Conservation (phyloP, 2,888 invertebrate genomes). For the Aphodius sticticus region DNA sequence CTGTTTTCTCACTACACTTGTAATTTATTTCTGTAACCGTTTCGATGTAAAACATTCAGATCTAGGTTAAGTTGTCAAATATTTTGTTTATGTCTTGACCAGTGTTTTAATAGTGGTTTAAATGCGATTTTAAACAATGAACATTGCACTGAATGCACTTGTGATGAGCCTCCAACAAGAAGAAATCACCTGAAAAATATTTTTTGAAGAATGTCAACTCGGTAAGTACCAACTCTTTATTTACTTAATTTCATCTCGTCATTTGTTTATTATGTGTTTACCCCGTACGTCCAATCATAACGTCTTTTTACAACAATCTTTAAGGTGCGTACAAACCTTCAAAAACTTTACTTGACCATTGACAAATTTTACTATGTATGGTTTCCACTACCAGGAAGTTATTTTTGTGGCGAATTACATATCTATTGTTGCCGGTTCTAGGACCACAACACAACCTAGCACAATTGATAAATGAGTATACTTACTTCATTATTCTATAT, state of each 20-base stretch:
- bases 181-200: background rate
- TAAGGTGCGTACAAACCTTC: too few relatives aligned
- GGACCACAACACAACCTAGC: background rate
- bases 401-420: background rate
- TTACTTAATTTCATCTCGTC: background rate
- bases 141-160: conserved; percentile 1
- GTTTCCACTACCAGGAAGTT: background rate
- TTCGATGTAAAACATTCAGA: conserved; percentile 21
- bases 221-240: conserved; percentile 27
- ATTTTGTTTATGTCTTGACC: conserved; percentile 34
- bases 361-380: too few relatives aligned
- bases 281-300: too few relatives aligned
- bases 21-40: conserved; percentile 24
- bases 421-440: background rate
- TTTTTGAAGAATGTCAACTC: background rate
- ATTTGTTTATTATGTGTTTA: background rate
- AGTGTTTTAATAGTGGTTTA: conserved; percentile 25
- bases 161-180: background rate
- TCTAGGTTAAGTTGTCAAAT: conserved; percentile 39
- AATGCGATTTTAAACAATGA: conserved; percentile 19
- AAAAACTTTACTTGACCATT: too few relatives aligned
- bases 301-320: too few relatives aligned
- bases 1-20: conserved; percentile 30
- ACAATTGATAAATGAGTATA: background rate
- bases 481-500: too few relatives aligned